Percentiles rank a stretch among this genome's conserved stretches.
Conservation (phyloP, 2,888 invertebrate genomes). For the Melanargia galathea region DNA sequence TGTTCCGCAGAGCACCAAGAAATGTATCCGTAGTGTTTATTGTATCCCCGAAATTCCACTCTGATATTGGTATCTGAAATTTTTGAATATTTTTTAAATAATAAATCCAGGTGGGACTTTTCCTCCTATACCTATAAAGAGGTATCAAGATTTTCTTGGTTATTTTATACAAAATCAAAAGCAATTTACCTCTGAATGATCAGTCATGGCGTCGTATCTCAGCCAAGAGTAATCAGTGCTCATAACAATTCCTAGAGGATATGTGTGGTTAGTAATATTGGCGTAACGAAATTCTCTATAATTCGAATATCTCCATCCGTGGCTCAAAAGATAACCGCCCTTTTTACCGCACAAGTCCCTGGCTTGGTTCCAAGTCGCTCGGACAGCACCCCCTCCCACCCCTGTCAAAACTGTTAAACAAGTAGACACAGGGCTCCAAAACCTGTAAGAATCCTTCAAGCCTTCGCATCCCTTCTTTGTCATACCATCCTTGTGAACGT, state of each 20-base stretch:
- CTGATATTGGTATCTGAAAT: slow-evolving; percentile 54
- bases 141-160: no score
- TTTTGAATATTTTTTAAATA: no score
- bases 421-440: slow-evolving; percentile 62
- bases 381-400: slow-evolving; percentile 55
- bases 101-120: no score
- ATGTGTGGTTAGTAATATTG: slow-evolving; percentile 44
- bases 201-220: slow-evolving; percentile 52
- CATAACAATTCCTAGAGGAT: slow-evolving; percentile 62
- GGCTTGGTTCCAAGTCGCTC: slow-evolving; percentile 70
- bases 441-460: slow-evolving; percentile 50
- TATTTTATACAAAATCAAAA: neutral
- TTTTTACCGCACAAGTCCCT: slow-evolving; percentile 56
- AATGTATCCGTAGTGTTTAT: slow-evolving; percentile 45
- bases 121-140: no score
- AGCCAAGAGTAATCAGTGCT: slow-evolving; percentile 48
- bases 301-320: slow-evolving; percentile 73
- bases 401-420: slow-evolving; percentile 58
- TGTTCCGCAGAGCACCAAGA: slow-evolving; percentile 55
- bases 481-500: slow-evolving; percentile 49
- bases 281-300: slow-evolving; percentile 50
- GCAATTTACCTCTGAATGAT: slow-evolving; percentile 49
- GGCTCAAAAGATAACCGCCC: slow-evolving; percentile 61
- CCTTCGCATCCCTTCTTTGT: slow-evolving; percentile 55
- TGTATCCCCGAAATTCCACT: slow-evolving; percentile 55